Base-by-base conservation (phyloP, 2,888 invertebrate species). In the Pyrrhia umbra region DNA sequence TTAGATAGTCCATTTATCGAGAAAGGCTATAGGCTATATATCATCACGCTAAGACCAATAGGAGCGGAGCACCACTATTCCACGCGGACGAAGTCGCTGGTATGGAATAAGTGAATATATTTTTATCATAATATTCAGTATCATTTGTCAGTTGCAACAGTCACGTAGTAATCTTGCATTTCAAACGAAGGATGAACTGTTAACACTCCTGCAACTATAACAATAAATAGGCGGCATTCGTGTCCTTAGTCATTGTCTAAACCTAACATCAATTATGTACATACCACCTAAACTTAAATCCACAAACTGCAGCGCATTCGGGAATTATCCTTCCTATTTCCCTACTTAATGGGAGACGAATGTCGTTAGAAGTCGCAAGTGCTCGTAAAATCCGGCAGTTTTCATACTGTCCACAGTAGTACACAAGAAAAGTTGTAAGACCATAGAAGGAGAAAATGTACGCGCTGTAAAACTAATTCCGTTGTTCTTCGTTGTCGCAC, bases 341-440 rank as follows among this genome's bases (percentile, higher is more conserved):
- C 88, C 89, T 88, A 90, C 88, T 92, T 92, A 93, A 91, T 92
- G 91, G 88, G 85, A 90, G 92, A 92, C 87, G 90, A 91, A 92
- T 92, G 90, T 92, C 92, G 92, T 92, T 93, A 91, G 90, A 88
- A 90, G 87, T 92, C 87, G 86, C 87, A 88, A 91, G 90, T 86
- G 89, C 89, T 90, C 91, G 90, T 92, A 90, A 92, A 92, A 90
- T 87, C 88, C 88, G 82, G 83, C 77, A 89, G 88, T 88, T 89
- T 86, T 78, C 81, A 74, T 77, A 68, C 51, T 58, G 87, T 88
- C 81, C 86, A 80, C 77, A 88, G 70, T 89, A 66, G 75, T 74
- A 78, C 72, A 86, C 83, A 75, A 40, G 21, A 9, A 55, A 46
- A 45, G 27, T 51, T 51, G 52, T 60, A 13, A 54, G 49, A 51